Evolutionary conservation across 2,797 vertebrate genomes (phyloP).

Genomic region (Microcaecilia unicolor): DNA sequence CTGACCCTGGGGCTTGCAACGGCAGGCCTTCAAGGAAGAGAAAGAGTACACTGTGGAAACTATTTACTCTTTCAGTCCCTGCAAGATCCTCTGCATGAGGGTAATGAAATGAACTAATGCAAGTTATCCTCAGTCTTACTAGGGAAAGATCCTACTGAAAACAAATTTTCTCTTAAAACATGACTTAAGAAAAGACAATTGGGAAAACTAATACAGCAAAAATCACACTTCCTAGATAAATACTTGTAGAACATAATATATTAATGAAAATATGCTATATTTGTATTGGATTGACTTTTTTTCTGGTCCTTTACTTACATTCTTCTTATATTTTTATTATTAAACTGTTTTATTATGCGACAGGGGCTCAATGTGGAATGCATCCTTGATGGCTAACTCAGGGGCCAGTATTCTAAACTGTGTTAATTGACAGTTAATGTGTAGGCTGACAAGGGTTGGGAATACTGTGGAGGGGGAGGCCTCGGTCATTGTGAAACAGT

Average conservation of each 20-base stretch:
- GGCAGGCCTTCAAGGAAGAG: background rate
- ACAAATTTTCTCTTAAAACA: no score
- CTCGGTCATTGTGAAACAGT: background rate
- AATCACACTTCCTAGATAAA: no score
- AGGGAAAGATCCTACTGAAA: no score
- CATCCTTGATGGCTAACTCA: no score
- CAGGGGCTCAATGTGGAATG: background rate
- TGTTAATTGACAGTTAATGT: no score
- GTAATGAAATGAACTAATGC: constrained; percentile 1
- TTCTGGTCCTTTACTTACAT: background rate
- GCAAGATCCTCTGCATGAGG: background rate
- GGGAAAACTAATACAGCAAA: constrained; percentile 4
- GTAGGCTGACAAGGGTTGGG: background rate
- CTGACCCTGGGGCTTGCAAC: constrained; percentile 13
- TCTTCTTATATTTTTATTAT: no score
- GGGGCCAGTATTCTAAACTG: background rate
- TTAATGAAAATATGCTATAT: no score
- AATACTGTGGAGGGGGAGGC: background rate
- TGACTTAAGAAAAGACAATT: no score
- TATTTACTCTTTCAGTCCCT: background rate
- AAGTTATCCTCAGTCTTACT: no score
- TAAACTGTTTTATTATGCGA: background rate
- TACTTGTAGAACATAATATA: no score
- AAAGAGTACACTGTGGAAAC: background rate
- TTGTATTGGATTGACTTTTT: background rate